Base-by-base conservation (phyloP, 2,113 vertebrate genomes). In the Scortum barcoo region DNA sequence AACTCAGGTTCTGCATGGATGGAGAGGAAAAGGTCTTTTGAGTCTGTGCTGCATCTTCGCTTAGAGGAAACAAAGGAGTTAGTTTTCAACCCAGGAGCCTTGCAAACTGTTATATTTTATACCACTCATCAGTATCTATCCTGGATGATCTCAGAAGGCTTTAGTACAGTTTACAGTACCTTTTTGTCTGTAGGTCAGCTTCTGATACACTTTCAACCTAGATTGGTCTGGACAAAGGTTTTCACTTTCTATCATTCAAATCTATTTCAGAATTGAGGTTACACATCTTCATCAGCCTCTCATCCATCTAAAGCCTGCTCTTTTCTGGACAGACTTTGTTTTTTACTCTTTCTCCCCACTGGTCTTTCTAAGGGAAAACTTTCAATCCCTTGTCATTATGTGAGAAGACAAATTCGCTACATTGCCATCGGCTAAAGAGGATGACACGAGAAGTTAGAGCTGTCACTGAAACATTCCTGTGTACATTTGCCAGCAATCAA, bases 11-110 rank as follows among this genome's bases (percentile, higher is more conserved):
- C 42, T 53, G 50, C 68, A 85, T 65, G n/a, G 30, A 62, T 0
- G 3, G 10, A 72, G 84, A 78, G 87, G 79, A 80, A 68, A 84
- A 62, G 61, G 51, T 60, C 33, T 91, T 94, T 95, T 92, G 90
- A 95, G 94, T 91, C 86, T 77, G 82, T 70, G 89, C 84, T 93
- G 93, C 80, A 85, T 83, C 80, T 76, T 74, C 85, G 89, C 92
- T 91, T 84, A 93, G 89, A 87, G 79, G 93, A 94, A 90, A 82
- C 75, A 65, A 85, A 88, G 76, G 66, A 89, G 67, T 46, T 62
- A 51, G 75, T 66, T 72, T 85, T 48, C 53, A 57, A 69, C 65
- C 44, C 65, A 44, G 46, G 58, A 71, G 22, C 28, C 88, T 83
- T 88, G 84, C 86, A 88, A 73, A 50, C 75, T 79, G 60, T 56